Conservation (phyloP, 53 echinoderm and acorn worm species). For the Crossaster papposus region DNA sequence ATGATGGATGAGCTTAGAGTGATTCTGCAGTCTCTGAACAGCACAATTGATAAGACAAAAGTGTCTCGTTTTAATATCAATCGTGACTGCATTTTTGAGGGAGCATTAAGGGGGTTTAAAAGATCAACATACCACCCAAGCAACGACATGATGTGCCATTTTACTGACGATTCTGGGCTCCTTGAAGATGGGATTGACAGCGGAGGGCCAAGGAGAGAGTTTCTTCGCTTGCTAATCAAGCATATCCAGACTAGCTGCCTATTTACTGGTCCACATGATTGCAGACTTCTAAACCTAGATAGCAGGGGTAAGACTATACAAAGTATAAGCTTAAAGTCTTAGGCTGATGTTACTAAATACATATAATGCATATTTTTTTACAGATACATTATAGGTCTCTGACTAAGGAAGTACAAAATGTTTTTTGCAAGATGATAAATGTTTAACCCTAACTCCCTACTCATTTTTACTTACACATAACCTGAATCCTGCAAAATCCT, state of each 20-base stretch:
- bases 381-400: too few species aligned
- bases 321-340: not conserved
- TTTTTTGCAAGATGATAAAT: too few species aligned
- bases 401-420: too few species aligned
- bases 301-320: constrained; percentile 5
- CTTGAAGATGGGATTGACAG: constrained; percentile 16
- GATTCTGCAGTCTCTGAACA: not conserved
- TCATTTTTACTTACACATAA: too few species aligned
- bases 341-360: too few species aligned
- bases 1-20: not conserved
- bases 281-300: constrained; percentile 11
- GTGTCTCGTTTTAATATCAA: not conserved
- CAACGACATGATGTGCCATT: constrained; percentile 5
- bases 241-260: constrained; percentile 18
- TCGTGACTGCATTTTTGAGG: not conserved
- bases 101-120: not conserved
- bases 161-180: constrained; percentile 20
- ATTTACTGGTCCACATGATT: not conserved
- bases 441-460: too few species aligned
- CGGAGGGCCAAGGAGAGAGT: constrained; percentile 20
- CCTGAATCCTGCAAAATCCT: too few species aligned
- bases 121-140: not conserved
- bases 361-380: too few species aligned
- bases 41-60: not conserved
- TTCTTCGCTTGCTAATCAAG: constrained; percentile 19